A percentile compares a stretch with the other conserved stretches of the same genome.
Conservation (phyloP, 2,888 invertebrate species). For the Empis stercorea region DNA sequence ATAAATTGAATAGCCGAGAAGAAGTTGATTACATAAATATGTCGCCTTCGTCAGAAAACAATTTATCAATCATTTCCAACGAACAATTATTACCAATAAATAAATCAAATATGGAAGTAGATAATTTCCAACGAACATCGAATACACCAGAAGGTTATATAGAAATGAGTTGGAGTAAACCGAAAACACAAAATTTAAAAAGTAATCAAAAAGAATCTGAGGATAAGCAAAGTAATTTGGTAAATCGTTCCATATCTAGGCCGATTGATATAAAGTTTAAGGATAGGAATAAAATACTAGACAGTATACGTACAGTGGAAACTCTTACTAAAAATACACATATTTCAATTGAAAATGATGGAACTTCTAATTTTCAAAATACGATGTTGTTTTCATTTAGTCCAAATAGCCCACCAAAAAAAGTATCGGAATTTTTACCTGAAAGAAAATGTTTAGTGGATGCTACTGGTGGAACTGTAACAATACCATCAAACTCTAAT, state of each 20-base stretch:
- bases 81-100: neutral
- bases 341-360: neutral
- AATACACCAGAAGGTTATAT: slow-evolving; percentile 45
- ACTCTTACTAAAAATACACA: too few relatives aligned
- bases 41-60: too few relatives aligned
- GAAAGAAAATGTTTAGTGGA: slow-evolving; percentile 30
- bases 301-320: neutral
- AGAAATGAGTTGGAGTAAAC: slow-evolving; percentile 45
- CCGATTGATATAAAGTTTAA: neutral
- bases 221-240: neutral
- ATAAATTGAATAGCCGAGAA: too few relatives aligned
- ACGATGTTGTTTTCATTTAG: slow-evolving; percentile 59
- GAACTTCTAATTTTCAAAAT: slow-evolving; percentile 24
- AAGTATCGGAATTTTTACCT: too few relatives aligned
- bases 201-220: slow-evolving; percentile 1
- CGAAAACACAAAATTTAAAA: slow-evolving; percentile 12
- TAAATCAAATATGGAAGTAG: slow-evolving; percentile 19
- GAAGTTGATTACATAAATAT: too few relatives aligned
- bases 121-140: too few relatives aligned
- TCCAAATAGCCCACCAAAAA: slow-evolving; percentile 48
- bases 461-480: slow-evolving; percentile 25
- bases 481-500: slow-evolving; percentile 7
- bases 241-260: neutral
- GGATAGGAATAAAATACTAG: neutral
- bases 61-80: too few relatives aligned